phyloP scores from a whole-genome alignment of 2,888 invertebrate species.

The Oscheius onirici region DNA sequence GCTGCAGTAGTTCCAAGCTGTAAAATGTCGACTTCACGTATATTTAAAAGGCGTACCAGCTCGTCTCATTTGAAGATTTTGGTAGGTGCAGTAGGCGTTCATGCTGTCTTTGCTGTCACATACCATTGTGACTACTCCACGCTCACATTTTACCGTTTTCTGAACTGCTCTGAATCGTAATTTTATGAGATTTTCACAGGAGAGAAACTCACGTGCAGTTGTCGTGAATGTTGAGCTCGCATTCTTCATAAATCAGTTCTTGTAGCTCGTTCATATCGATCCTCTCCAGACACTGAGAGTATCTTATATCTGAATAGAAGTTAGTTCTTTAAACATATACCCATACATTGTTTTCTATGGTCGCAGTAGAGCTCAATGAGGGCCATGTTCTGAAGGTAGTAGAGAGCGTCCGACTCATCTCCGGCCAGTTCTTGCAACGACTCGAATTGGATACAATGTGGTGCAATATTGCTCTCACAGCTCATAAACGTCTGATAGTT shows the following conservation, averaged over 20 bases:
- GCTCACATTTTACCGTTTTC: conserved; percentile 30
- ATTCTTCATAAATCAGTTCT: conserved; percentile 26
- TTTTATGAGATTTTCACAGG: background rate
- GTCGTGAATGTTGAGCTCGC: conserved; percentile 25
- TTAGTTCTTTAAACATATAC: background rate
- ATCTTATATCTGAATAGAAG: conserved; percentile 12
- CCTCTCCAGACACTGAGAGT: conserved; percentile 15
- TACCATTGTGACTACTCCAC: conserved; percentile 21
- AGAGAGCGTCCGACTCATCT: conserved; percentile 16
- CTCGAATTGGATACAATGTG: conserved; percentile 21
- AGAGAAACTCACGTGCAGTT: conserved; percentile 3
- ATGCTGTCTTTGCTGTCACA: conserved; percentile 31
- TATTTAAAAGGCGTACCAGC: background rate
- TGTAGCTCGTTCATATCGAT: conserved; percentile 26
- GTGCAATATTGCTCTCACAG: conserved; percentile 5
- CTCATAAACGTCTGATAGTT: conserved; percentile 17
- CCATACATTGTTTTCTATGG: conserved; percentile 22
- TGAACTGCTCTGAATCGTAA: conserved; percentile 16
- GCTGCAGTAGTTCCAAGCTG: conserved; percentile 20
- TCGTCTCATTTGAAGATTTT: conserved; percentile 30
- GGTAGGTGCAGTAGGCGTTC: conserved; percentile 29
- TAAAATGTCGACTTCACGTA: background rate
- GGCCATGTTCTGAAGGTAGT: conserved; percentile 27
- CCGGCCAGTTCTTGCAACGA: conserved; percentile 15
- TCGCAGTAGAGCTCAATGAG: conserved; percentile 30